Conservation (phyloP, 2,888 invertebrate species). For the Eugnorisma glareosa region DNA sequence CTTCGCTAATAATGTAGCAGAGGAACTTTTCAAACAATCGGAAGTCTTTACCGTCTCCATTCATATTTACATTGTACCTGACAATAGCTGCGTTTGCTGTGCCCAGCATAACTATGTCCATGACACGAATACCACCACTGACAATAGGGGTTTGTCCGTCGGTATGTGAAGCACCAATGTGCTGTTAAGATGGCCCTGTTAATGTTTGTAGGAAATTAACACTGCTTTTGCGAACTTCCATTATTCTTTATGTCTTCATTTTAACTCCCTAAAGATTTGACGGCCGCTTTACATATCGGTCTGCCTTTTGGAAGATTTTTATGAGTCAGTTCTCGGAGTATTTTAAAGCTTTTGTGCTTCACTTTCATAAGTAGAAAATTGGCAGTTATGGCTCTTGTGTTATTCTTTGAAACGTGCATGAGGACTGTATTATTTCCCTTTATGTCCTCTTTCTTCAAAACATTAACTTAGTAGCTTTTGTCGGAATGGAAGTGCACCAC, state of each 20-base stretch:
- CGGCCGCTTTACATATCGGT: slow-evolving; percentile 69
- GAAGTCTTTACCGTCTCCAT: slow-evolving; percentile 73
- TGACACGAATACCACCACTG: slow-evolving; percentile 77
- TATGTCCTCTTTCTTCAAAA: slow-evolving; percentile 45
- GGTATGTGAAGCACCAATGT: slow-evolving; percentile 74
- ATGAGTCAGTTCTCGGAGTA: slow-evolving; percentile 69
- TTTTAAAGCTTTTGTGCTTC: slow-evolving; percentile 64
- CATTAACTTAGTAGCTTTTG: slow-evolving; percentile 48
- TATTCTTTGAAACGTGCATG: slow-evolving; percentile 51
- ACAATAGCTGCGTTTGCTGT: slow-evolving; percentile 71
- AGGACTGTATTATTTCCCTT: slow-evolving; percentile 39
- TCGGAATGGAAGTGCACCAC: slow-evolving; percentile 67
- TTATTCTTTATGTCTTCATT: slow-evolving; percentile 84
- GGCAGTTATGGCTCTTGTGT: slow-evolving; percentile 58
- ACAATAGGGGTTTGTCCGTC: slow-evolving; percentile 81
- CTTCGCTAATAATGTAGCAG: slow-evolving; percentile 47
- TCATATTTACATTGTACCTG: slow-evolving; percentile 77
- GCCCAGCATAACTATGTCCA: slow-evolving; percentile 71
- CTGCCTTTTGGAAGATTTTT: slow-evolving; percentile 67
- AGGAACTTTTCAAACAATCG: slow-evolving; percentile 57
- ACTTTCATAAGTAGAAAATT: slow-evolving; percentile 58
- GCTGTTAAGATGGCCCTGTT: slow-evolving; percentile 80
- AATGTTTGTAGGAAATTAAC: slow-evolving; percentile 84
- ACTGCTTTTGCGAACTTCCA: slow-evolving; percentile 78
- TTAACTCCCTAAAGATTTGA: slow-evolving; percentile 74